Evolutionary conservation across 2,797 vertebrate species (phyloP).

Genomic region (Nannoperca australis): DNA sequence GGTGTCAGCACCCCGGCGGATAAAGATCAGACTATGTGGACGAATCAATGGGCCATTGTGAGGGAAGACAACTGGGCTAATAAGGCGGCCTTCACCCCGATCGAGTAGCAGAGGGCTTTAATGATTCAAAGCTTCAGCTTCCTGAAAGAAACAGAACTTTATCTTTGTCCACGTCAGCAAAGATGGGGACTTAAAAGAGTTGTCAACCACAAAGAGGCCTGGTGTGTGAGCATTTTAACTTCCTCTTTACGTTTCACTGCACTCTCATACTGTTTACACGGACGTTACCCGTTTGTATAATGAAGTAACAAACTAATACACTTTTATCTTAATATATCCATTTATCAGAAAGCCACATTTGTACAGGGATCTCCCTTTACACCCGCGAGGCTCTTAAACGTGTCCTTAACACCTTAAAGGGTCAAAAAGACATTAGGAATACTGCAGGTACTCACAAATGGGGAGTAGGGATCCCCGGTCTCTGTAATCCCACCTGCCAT

Average conservation of each 20-base stretch:
- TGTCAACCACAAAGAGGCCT: conserved; percentile 23
- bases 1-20: background rate
- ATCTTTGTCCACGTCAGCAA: conserved; percentile 54
- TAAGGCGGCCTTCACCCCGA: background rate
- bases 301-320: too few species aligned
- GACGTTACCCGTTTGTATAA: too few species aligned
- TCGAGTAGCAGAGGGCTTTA: conserved; percentile 48
- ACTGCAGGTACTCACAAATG: conserved; percentile 89
- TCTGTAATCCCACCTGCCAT: conserved; percentile 98
- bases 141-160: conserved; percentile 28
- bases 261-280: background rate
- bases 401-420: background rate
- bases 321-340: too few species aligned
- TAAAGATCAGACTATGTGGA: background rate
- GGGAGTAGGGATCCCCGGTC: conserved; percentile 94
- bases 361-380: background rate
- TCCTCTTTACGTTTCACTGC: conserved; percentile 55
- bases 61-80: background rate
- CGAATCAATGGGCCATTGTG: background rate
- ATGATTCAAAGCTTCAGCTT: conserved; percentile 55
- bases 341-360: background rate
- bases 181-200: conserved; percentile 4
- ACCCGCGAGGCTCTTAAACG: background rate
- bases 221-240: conserved; percentile 41
- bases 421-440: background rate